Conservation (phyloP, 2,113 vertebrate species). For the Centropristis striata region DNA sequence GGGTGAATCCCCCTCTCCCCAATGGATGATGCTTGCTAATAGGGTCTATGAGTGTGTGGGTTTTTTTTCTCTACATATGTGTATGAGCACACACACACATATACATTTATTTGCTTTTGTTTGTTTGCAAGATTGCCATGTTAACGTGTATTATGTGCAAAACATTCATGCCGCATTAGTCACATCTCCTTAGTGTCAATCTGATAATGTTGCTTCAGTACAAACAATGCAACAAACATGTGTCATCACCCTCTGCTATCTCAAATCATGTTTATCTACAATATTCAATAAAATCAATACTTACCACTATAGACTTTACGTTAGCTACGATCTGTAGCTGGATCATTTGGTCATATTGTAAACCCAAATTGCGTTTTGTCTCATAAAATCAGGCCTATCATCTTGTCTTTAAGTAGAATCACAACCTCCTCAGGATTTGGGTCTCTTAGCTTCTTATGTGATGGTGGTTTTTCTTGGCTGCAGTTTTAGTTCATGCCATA, state of each 20-base stretch:
- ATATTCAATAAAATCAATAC: neutral
- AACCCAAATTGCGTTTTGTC: neutral
- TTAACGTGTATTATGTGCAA: slow-evolving; percentile 13
- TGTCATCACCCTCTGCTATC: neutral
- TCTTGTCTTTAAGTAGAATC: neutral
- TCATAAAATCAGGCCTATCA: slow-evolving; percentile 1
- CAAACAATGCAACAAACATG: neutral
- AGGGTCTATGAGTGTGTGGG: slow-evolving; percentile 25
- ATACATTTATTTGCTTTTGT: slow-evolving; percentile 34
- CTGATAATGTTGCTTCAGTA: slow-evolving; percentile 9
- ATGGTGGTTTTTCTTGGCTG: no score
- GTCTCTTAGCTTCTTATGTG: no score
- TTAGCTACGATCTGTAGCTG: neutral
- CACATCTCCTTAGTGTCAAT: slow-evolving; percentile 33
- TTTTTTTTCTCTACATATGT: slow-evolving; percentile 4
- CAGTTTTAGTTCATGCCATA: no score
- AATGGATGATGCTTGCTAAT: slow-evolving; percentile 73
- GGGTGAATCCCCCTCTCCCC: slow-evolving; percentile 59
- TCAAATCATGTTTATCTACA: neutral
- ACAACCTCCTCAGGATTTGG: no score
- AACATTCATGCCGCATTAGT: slow-evolving; percentile 35
- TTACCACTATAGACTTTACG: neutral
- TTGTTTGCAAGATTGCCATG: slow-evolving; percentile 18
- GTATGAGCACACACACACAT: neutral
- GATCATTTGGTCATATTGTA: neutral